These are phyloP conservation scores for Plebejus argus DNA, from an alignment of 2,888 invertebrate species.

Conservation along the genomic window DNA sequence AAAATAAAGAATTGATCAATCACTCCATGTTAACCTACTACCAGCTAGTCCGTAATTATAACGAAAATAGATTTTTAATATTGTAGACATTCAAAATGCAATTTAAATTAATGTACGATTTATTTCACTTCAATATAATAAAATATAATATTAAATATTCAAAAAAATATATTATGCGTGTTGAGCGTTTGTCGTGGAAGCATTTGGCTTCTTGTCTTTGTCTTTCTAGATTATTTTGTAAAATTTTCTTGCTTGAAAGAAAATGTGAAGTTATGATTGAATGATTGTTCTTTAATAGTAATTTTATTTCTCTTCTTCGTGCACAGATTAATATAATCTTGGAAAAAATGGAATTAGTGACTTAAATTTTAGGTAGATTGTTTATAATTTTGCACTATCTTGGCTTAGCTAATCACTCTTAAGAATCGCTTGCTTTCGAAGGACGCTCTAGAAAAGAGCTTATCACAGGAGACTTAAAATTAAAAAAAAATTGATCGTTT, in stretches of 20 bases:
- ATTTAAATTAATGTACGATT: neutral
- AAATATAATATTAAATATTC: neutral
- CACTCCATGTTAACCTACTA: slow-evolving; percentile 2
- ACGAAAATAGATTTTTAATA: slow-evolving; percentile 17
- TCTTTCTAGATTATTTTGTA: neutral
- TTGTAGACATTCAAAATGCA: neutral
- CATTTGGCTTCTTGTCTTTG: neutral
- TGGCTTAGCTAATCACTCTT: slow-evolving; percentile 39
- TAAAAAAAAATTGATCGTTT: slow-evolving; percentile 5
- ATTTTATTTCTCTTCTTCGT: slow-evolving; percentile 31
- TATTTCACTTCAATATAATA: neutral
- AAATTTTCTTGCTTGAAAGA: neutral
- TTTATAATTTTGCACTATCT: slow-evolving; percentile 41
- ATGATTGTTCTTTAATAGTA: neutral
- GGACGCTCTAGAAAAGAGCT: slow-evolving; percentile 38
- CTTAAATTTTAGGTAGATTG: slow-evolving; percentile 35
- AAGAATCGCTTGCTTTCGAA: slow-evolving; percentile 37
- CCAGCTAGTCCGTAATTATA: slow-evolving; percentile 18
- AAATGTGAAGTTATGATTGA: neutral
- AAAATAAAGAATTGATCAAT: slow-evolving; percentile 8
- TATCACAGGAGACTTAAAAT: slow-evolving; percentile 37
- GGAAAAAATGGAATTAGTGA: slow-evolving; percentile 31
- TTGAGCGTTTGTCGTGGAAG: neutral
- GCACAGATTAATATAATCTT: slow-evolving; percentile 38
- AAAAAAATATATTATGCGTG: neutral